Evolutionary conservation across 37 sponge, comb jelly and placozoan genomes (phyloP), one percentile per base, ranked within the genome.

Genomic region (Aplysina aerophoba): DNA sequence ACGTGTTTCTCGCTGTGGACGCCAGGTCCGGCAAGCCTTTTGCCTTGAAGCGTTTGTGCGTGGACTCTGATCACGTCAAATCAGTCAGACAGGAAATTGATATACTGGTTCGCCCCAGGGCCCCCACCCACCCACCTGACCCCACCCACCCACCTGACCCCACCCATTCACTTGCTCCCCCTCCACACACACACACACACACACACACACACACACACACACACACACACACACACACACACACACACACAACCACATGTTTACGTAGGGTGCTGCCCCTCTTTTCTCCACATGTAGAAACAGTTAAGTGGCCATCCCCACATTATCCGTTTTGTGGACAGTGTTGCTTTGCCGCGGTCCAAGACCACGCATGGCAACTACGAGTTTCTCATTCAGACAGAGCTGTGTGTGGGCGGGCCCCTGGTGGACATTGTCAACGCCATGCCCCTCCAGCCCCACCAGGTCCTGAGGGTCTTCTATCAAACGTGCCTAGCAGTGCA

Each of bases 341-440:
- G 90, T 0, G 90, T 86, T 1, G 75, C 88, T 12, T 36, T 65
- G 19, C 88, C 90, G 3, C 61, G 83, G 20, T 79, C 87, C 24
- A 59, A 89, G 55, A 84, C 96, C 25, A 61, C 89, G 37, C 87
- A 85, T 25, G 91, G 93, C 84, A 89, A 73, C 71, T 74, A 86
- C 21, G 97, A 95, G 89, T 94, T 95, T 80, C 90, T 96, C 73
- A 94, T 96, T 40, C 84, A 84, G 66, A 94, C 93, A 12, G 97
- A 96, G 58, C 85, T 96, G 41, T 94, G 95, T 60, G 27, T 38
- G 82, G 90, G 90, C 19, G 90, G 87, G 27, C 27, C 41, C 6
- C 39, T 92, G 73, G 80, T 83, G 56, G 91, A 86, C 31, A 38
- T 92, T 5, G 78, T 92, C 61, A 73, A 73, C 75, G 83, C 60